Percentiles rank a stretch among this genome's conserved stretches.
Evolutionary conservation across 2,888 invertebrate species (phyloP).

Genomic region (Campoletis raptor): DNA sequence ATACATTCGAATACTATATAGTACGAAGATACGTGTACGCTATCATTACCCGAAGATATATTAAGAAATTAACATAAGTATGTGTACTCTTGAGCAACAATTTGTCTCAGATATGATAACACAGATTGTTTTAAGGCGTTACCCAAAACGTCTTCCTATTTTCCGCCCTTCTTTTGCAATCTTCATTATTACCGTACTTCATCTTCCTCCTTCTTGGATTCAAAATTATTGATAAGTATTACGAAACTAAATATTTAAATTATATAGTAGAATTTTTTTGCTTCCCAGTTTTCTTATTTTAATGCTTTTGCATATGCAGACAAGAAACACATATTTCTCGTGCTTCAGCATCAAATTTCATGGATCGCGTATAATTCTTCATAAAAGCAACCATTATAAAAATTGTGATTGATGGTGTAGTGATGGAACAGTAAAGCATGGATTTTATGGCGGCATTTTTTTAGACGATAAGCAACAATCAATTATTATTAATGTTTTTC

Average conservation of each 20-base stretch:
- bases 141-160: conserved; percentile 29
- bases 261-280: neutral
- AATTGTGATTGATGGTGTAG: conserved; percentile 63
- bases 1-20: conserved; percentile 23
- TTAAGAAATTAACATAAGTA: conserved; percentile 65
- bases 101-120: conserved; percentile 41
- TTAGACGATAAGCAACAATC: neutral
- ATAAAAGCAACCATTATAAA: conserved; percentile 11
- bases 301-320: neutral
- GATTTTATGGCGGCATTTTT: conserved; percentile 47
- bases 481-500: conserved; percentile 62
- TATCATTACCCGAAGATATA: conserved; percentile 64
- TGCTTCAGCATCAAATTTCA: conserved; percentile 35
- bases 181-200: neutral
- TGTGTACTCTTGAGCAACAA: conserved; percentile 63
- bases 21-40: conserved; percentile 43
- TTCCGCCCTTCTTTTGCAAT: neutral
- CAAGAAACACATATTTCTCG: conserved; percentile 1
- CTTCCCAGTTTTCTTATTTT: neutral
- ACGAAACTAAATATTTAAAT: conserved; percentile 2
- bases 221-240: neutral
- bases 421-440: conserved; percentile 44
- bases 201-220: neutral
- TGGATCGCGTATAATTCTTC: conserved; percentile 31
- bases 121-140: conserved; percentile 14